Conservation (phyloP, 2,113 vertebrate genomes). For the Lates calcarifer region DNA sequence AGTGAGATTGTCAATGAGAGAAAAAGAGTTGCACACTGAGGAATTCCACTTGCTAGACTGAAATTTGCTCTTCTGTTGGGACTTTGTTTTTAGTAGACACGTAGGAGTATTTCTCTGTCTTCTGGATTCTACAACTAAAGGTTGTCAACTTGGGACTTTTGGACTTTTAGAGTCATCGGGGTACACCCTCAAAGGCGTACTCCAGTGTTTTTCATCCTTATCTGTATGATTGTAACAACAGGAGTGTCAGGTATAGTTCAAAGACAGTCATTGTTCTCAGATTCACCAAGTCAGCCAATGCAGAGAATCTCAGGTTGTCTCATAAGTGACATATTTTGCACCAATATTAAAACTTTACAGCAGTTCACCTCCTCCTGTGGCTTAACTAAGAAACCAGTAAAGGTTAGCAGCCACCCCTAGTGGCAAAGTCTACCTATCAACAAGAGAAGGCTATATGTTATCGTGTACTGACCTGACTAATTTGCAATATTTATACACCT, state of each 20-base stretch:
- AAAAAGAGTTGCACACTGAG: slow-evolving; percentile 4
- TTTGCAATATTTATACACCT: too few species aligned
- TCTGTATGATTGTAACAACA: background rate
- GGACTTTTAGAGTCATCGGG: background rate
- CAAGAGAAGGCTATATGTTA: background rate
- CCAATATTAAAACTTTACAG: background rate
- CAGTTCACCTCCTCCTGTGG: too few species aligned
- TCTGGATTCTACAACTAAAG: background rate
- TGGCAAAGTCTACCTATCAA: background rate
- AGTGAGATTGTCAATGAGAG: slow-evolving; percentile 22
- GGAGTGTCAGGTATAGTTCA: background rate
- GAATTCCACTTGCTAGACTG: slow-evolving; percentile 16
- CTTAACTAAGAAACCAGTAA: too few species aligned
- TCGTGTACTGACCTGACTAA: too few species aligned
- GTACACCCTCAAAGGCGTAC: background rate
- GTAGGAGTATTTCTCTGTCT: background rate
- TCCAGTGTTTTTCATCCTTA: background rate
- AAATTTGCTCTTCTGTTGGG: slow-evolving; percentile 20
- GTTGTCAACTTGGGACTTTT: slow-evolving; percentile 2
- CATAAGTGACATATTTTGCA: background rate
- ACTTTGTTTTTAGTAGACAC: slow-evolving; percentile 15
- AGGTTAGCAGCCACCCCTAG: too few species aligned
- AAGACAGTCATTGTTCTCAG: background rate
- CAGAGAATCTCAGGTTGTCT: background rate
- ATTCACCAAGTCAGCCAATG: background rate